A percentile compares a stretch with the other conserved stretches of the same genome.
Evolutionary conservation across 2,888 invertebrate species (phyloP).

Genomic region (Andricus curvator): DNA sequence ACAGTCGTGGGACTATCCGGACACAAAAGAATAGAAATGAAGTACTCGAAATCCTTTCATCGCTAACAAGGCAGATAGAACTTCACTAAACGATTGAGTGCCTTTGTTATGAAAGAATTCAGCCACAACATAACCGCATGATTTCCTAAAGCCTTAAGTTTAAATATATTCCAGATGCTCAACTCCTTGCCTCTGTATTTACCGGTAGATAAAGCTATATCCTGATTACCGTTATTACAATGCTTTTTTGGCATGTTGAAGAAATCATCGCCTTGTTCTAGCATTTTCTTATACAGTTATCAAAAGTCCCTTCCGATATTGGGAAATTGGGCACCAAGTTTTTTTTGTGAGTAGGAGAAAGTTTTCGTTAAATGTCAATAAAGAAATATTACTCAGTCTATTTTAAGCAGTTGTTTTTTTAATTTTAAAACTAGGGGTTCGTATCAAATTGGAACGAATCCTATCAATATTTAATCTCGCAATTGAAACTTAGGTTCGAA

Average conservation of each 20-base stretch:
- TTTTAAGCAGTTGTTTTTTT: not conserved
- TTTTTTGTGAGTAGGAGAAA: constrained; percentile 17
- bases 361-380: not conserved
- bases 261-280: constrained; percentile 24
- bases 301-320: constrained; percentile 3
- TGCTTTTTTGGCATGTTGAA: constrained; percentile 17
- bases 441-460: too few species aligned
- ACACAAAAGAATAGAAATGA: constrained; percentile 38
- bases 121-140: constrained; percentile 25
- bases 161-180: constrained; percentile 26
- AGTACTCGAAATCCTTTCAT: constrained; percentile 26
- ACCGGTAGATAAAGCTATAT: not conserved
- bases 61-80: constrained; percentile 27
- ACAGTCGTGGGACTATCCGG: not conserved
- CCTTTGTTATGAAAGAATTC: constrained; percentile 30
- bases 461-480: too few species aligned
- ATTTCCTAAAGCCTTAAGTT: constrained; percentile 22
- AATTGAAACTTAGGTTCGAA: too few species aligned
- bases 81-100: constrained; percentile 27
- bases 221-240: constrained; percentile 38
- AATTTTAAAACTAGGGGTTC: not conserved
- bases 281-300: constrained; percentile 4
- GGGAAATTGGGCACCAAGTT: not conserved
- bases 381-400: not conserved
- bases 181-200: constrained; percentile 5